These are phyloP conservation scores for Pelusios castaneus DNA, from an alignment of 2,113 vertebrate genomes.

Conservation along the genomic window DNA sequence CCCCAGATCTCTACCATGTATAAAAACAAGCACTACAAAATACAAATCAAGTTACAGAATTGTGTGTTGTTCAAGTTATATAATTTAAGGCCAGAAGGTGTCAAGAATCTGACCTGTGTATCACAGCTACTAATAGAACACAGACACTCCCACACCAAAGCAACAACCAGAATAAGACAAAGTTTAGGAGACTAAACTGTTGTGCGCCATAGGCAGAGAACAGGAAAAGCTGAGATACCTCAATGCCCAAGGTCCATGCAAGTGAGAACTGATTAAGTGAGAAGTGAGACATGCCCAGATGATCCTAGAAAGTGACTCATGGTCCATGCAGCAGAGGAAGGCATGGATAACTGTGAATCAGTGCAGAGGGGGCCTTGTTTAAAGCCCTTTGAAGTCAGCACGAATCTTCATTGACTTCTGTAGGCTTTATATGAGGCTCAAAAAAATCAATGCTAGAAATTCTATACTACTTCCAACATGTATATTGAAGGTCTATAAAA, in stretches of 20 bases:
- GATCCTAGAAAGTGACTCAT: background rate
- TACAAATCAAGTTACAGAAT: background rate
- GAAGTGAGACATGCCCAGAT: background rate
- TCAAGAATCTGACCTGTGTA: background rate
- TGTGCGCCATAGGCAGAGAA: background rate
- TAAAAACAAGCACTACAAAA: background rate
- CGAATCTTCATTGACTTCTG: background rate
- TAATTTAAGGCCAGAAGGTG: background rate
- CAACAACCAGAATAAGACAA: background rate
- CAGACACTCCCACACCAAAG: background rate
- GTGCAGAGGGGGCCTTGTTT: background rate
- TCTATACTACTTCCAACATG: background rate
- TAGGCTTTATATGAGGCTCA: background rate
- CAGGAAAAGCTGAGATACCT: background rate
- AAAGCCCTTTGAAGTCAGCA: background rate
- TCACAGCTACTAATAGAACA: background rate
- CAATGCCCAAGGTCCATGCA: no score
- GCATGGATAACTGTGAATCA: background rate
- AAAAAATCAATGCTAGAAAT: background rate
- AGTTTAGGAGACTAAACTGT: background rate
- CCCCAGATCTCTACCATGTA: background rate
- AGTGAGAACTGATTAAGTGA: background rate
- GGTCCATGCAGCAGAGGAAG: background rate
- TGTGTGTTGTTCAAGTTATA: background rate
- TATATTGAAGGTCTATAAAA: background rate